These are phyloP conservation scores for Protonibea diacanthus DNA, from an alignment of 2,797 vertebrate species.

Conservation along the genomic window DNA sequence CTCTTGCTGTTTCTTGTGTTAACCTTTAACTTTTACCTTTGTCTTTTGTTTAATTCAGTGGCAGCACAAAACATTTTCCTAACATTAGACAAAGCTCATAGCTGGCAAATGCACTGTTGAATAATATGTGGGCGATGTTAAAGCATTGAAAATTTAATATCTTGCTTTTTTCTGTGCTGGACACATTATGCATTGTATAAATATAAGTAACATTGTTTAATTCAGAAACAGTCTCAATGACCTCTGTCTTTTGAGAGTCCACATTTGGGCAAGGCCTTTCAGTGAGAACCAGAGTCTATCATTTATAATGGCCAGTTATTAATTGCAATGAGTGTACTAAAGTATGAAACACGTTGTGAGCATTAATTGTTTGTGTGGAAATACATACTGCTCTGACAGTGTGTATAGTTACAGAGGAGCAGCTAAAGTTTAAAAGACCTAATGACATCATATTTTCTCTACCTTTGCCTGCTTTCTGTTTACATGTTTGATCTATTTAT, in stretches of 20 bases:
- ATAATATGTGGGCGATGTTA: conserved; percentile 28
- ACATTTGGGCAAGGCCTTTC: neutral
- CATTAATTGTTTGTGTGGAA: conserved; percentile 1
- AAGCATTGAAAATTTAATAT: conserved; percentile 44
- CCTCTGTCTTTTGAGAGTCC: neutral
- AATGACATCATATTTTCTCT: conserved; percentile 3
- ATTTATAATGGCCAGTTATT: conserved; percentile 4
- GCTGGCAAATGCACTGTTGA: conserved; percentile 38
- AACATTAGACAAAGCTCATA: conserved; percentile 1
- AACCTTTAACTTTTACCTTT: neutral
- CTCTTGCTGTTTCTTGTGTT: conserved; percentile 7
- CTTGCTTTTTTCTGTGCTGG: conserved; percentile 71
- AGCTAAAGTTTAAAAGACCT: conserved; percentile 5
- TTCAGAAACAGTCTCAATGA: conserved; percentile 27
- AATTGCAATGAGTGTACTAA: neutral
- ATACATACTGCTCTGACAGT: neutral
- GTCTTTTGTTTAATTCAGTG: conserved; percentile 24
- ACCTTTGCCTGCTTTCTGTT: conserved; percentile 32
- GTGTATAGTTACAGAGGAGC: conserved; percentile 1
- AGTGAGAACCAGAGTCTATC: neutral
- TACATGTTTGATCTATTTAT: conserved; percentile 42
- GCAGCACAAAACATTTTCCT: conserved; percentile 27
- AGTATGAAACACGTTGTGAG: neutral
- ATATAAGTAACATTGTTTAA: conserved; percentile 1
- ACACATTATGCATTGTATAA: conserved; percentile 65